Evolutionary conservation across 2,888 invertebrate genomes (phyloP).

Genomic region (Harmothoe impar): DNA sequence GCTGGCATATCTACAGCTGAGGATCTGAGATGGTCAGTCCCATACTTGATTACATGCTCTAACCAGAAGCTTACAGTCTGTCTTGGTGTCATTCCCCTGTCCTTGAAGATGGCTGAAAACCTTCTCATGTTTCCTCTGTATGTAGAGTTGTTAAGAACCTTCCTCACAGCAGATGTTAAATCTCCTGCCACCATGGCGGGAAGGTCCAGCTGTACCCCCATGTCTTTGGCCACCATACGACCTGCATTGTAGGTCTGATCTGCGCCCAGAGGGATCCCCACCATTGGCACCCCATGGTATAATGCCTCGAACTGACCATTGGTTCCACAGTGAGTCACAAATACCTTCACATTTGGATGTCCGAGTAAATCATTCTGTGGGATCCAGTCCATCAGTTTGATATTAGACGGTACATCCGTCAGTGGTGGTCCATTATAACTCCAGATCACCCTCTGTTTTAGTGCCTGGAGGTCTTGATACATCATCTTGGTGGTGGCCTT

Average conservation of each 20-base stretch:
- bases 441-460: not conserved
- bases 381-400: conserved; percentile 64
- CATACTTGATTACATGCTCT: conserved; percentile 75
- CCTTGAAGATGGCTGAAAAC: conserved; percentile 69
- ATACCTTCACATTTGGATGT: conserved; percentile 71
- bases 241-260: conserved; percentile 73
- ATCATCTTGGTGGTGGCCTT: not conserved
- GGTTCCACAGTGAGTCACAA: conserved; percentile 75
- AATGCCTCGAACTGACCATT: conserved; percentile 74
- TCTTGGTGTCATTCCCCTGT: conserved; percentile 67
- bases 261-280: conserved; percentile 71
- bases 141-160: conserved; percentile 67
- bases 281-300: conserved; percentile 75
- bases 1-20: too few species aligned
- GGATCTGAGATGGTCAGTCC: conserved; percentile 72
- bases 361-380: conserved; percentile 72
- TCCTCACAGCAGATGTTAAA: too few species aligned
- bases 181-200: conserved; percentile 63
- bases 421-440: not conserved
- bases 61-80: conserved; percentile 74
- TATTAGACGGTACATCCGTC: conserved; percentile 47
- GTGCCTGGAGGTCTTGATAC: not conserved
- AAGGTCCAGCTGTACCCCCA: conserved; percentile 63
- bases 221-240: conserved; percentile 69
- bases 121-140: conserved; percentile 68